phyloP scores from a whole-genome alignment of 2,888 invertebrate species.

The Agelastica alni region DNA sequence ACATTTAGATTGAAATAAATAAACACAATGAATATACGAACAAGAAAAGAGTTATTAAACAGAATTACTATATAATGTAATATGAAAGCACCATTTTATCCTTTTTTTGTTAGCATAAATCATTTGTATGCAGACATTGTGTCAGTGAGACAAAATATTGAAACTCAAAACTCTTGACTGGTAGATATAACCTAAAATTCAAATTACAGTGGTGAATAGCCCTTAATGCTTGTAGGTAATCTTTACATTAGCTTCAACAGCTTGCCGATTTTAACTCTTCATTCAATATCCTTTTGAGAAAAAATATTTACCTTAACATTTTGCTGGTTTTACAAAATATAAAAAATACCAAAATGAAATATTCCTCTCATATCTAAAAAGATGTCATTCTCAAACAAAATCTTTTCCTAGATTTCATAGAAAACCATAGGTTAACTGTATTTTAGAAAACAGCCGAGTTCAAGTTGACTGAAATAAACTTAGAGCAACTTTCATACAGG shows the following conservation, averaged over 20 bases:
- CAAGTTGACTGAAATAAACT: conserved; percentile 31
- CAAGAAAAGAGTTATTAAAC: no score
- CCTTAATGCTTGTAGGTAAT: no score
- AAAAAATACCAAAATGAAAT: conserved; percentile 17
- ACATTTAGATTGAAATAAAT: no score
- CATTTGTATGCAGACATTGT: no score
- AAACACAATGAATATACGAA: no score
- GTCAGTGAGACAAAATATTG: no score
- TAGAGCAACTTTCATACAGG: conserved; percentile 4
- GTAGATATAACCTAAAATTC: background rate
- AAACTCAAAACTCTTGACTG: background rate
- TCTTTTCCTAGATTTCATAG: conserved; percentile 17
- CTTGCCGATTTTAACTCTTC: background rate
- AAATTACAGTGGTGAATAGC: background rate
- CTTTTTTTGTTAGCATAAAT: no score
- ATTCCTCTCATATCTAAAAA: conserved; percentile 13
- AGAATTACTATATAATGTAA: no score
- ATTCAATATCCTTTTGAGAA: conserved; percentile 1
- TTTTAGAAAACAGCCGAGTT: conserved; percentile 18
- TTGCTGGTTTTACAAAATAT: conserved; percentile 18
- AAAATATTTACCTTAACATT: conserved; percentile 23
- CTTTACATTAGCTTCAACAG: background rate
- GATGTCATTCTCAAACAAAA: conserved; percentile 13
- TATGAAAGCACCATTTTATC: no score
- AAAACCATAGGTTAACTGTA: conserved; percentile 11